A percentile compares a stretch with the other conserved stretches of the same genome.
These are phyloP conservation scores for Drosophila glabriapex DNA, from an alignment of 2,888 invertebrate genomes.

Conservation along the genomic window DNA sequence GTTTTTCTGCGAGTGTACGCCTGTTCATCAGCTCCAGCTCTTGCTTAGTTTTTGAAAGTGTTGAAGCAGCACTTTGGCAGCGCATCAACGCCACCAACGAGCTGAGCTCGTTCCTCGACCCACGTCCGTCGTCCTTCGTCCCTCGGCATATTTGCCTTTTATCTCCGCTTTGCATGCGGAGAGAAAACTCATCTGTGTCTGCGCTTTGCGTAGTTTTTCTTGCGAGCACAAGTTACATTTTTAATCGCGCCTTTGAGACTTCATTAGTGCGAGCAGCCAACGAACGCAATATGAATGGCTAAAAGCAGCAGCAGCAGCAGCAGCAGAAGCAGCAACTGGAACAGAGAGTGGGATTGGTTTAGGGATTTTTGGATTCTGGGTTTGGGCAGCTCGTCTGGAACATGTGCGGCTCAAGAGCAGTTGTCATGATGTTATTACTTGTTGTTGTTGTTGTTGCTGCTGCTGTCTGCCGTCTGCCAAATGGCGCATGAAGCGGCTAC, in stretches of 20 bases:
- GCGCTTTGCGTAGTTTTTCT: conserved; percentile 63
- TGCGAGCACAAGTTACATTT: conserved; percentile 74
- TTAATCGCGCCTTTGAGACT: conserved; percentile 81
- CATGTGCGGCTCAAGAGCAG: conserved; percentile 74
- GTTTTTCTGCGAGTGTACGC: background rate
- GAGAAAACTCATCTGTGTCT: conserved; percentile 49
- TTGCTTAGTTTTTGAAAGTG: conserved; percentile 67
- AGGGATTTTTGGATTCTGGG: conserved; percentile 10
- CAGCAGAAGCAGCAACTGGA: conserved; percentile 11
- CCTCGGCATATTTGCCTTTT: conserved; percentile 73
- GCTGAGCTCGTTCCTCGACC: conserved; percentile 12
- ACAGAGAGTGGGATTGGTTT: conserved; percentile 22
- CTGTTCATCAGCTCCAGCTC: conserved; percentile 7
- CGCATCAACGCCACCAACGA: conserved; percentile 76
- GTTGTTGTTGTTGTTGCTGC: conserved; percentile 36
- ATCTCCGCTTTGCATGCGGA: conserved; percentile 71
- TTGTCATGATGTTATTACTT: conserved; percentile 33
- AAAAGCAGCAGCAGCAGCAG: conserved; percentile 38
- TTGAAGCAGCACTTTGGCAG: conserved; percentile 81
- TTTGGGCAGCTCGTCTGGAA: conserved; percentile 48
- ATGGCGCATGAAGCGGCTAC: conserved; percentile 71
- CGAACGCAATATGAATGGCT: conserved; percentile 63
- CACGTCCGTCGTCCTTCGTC: conserved; percentile 23
- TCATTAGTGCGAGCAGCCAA: conserved; percentile 68
- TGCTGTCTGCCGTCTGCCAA: conserved; percentile 78